These are phyloP conservation scores for Drosophila eohydei DNA, from an alignment of 2,888 invertebrate genomes.

Conservation along the genomic window DNA sequence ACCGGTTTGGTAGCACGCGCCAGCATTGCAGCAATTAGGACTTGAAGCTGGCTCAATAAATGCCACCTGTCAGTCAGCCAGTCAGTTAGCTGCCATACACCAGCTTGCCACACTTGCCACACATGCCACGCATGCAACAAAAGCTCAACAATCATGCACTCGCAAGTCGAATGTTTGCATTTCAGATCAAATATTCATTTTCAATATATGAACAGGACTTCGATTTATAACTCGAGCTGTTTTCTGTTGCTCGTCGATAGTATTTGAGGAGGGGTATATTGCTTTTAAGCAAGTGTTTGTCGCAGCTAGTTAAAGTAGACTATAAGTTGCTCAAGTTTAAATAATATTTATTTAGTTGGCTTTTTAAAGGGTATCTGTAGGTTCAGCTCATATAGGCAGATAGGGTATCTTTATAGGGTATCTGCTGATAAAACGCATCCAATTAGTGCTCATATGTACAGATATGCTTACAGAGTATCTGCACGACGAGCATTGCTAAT, in stretches of 20 bases:
- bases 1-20: slow-evolving; percentile 57
- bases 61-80: slow-evolving; percentile 27
- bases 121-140: slow-evolving; percentile 25
- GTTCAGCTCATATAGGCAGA: not conserved
- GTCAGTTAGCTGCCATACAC: not conserved
- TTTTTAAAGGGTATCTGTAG: not conserved
- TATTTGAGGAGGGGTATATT: not conserved
- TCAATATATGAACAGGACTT: slow-evolving; percentile 51
- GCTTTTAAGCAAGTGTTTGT: not conserved
- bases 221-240: slow-evolving; percentile 13
- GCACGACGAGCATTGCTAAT: not conserved
- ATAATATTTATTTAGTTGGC: not conserved
- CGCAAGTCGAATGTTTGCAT: slow-evolving; percentile 34
- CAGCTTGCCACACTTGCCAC: slow-evolving; percentile 7
- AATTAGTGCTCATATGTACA: not conserved
- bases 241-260: not conserved
- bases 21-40: slow-evolving; percentile 41
- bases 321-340: not conserved
- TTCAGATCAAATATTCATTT: slow-evolving; percentile 72
- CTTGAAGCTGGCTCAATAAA: slow-evolving; percentile 27
- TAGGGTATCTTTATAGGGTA: not conserved
- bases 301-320: not conserved
- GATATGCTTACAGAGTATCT: not conserved
- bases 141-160: slow-evolving; percentile 34
- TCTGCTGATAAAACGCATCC: not conserved